A percentile compares a stretch with the other conserved stretches of the same genome.
phyloP scores from a whole-genome alignment of 2,113 vertebrate species.

The Ptychochromis oligacanthus region DNA sequence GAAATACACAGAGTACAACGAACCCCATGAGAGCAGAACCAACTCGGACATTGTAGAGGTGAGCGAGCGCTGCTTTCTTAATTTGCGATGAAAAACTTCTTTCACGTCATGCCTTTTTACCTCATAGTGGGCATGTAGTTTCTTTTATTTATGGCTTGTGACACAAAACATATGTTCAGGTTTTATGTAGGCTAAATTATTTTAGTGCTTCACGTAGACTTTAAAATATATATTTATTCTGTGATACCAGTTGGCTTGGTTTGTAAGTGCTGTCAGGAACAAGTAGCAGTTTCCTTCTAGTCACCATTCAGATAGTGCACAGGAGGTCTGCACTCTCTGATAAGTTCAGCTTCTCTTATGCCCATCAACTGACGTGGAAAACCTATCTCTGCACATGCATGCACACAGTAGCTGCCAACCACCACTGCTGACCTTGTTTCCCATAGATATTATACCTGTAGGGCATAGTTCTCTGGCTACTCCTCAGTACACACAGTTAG shows the following conservation, averaged over 20 bases:
- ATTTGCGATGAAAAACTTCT: slow-evolving; percentile 4
- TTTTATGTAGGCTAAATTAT: slow-evolving; percentile 3
- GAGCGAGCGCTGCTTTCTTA: slow-evolving; percentile 71
- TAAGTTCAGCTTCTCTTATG: slow-evolving; percentile 69
- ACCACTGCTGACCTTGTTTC: slow-evolving; percentile 53
- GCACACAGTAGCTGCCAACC: slow-evolving; percentile 43
- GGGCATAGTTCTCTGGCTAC: slow-evolving; percentile 12
- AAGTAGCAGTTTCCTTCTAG: slow-evolving; percentile 71
- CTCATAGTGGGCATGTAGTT: neutral
- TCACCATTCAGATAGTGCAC: slow-evolving; percentile 65
- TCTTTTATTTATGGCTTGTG: slow-evolving; percentile 1
- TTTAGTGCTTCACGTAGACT: neutral
- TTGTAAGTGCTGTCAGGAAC: slow-evolving; percentile 32
- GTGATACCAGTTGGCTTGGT: slow-evolving; percentile 1
- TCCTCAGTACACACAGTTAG: slow-evolving; percentile 39
- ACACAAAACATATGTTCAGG: neutral
- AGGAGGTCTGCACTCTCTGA: slow-evolving; percentile 75
- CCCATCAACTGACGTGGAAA: slow-evolving; percentile 64
- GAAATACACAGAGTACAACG: slow-evolving; percentile 99
- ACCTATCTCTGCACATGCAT: slow-evolving; percentile 57
- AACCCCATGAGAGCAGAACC: slow-evolving; percentile 99
- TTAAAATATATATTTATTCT: slow-evolving; percentile 1
- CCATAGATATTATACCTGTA: slow-evolving; percentile 69
- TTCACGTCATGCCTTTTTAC: neutral
- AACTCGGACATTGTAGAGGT: slow-evolving; percentile 99